phyloP scores from a whole-genome alignment of 2,113 vertebrate genomes.

The Megaceryle maxima region DNA sequence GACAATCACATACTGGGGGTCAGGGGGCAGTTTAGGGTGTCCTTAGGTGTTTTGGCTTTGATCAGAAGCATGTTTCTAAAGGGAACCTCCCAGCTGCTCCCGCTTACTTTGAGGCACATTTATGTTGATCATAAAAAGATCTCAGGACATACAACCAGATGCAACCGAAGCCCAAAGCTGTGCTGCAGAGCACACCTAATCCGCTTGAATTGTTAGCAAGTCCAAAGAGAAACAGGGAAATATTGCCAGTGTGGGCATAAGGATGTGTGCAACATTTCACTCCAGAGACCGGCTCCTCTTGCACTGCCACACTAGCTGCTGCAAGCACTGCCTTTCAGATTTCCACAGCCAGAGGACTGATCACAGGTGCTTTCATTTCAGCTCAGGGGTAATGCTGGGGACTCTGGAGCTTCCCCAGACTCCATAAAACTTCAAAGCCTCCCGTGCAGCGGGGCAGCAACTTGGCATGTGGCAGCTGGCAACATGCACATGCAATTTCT shows the following conservation, averaged over 20 bases:
- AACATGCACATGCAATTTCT: accelerated
- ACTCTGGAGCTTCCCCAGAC: neutral
- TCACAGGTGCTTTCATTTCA: neutral
- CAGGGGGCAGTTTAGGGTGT: neutral
- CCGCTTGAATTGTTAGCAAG: neutral
- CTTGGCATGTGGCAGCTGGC: neutral
- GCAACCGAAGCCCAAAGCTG: neutral
- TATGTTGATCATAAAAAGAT: neutral
- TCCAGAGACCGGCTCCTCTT: neutral
- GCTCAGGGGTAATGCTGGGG: neutral
- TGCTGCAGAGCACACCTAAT: neutral
- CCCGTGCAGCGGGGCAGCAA: neutral
- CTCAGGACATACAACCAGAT: neutral
- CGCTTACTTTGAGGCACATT: neutral
- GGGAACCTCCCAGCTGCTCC: neutral
- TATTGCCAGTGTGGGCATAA: neutral
- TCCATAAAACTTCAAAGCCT: neutral
- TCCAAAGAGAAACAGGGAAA: neutral
- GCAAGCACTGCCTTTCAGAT: neutral
- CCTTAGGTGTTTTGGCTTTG: neutral
- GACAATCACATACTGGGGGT: neutral
- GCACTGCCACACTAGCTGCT: neutral
- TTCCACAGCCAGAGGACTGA: neutral
- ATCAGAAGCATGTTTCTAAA: neutral
- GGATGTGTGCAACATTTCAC: neutral